These are phyloP conservation scores for Rhagonycha fulva DNA, from an alignment of 2,888 invertebrate species.

Conservation along the genomic window DNA sequence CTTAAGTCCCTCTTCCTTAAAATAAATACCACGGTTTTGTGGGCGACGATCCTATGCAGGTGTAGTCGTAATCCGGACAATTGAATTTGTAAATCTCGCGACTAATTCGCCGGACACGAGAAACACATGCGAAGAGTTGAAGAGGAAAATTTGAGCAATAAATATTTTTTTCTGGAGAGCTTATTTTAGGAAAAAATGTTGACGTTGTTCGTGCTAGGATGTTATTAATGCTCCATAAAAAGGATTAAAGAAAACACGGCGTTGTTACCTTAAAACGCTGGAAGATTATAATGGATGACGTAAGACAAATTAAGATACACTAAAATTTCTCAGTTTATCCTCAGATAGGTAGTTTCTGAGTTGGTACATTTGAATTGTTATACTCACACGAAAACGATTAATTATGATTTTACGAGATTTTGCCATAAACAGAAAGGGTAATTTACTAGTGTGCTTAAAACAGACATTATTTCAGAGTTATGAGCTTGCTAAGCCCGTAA, in stretches of 20 bases:
- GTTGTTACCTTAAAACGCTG: not conserved
- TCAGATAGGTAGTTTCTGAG: not conserved
- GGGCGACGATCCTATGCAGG: not conserved
- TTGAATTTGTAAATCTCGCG: not conserved
- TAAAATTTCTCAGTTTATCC: not conserved
- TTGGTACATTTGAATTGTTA: conserved; percentile 14
- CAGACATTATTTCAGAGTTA: conserved; percentile 28
- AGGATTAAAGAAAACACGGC: not conserved
- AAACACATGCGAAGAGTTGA: not conserved
- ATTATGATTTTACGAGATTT: conserved; percentile 30
- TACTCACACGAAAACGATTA: conserved; percentile 26
- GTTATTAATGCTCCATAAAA: not conserved
- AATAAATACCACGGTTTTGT: too few relatives aligned
- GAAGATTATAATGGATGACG: not conserved
- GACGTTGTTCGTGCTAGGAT: not conserved
- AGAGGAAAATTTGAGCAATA: not conserved
- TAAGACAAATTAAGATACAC: not conserved
- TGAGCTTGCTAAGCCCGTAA: conserved; percentile 28
- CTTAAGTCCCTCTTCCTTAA: too few relatives aligned
- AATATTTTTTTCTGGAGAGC: not conserved
- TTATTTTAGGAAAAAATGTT: not conserved
- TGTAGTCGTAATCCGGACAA: not conserved
- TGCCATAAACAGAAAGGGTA: conserved; percentile 30
- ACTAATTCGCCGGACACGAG: not conserved
- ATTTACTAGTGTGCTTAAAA: conserved; percentile 28